Evolutionary conservation across 2,797 vertebrate species (phyloP), one percentile per base, ranked within the genome.

Genomic region (Furcifer pardalis): DNA sequence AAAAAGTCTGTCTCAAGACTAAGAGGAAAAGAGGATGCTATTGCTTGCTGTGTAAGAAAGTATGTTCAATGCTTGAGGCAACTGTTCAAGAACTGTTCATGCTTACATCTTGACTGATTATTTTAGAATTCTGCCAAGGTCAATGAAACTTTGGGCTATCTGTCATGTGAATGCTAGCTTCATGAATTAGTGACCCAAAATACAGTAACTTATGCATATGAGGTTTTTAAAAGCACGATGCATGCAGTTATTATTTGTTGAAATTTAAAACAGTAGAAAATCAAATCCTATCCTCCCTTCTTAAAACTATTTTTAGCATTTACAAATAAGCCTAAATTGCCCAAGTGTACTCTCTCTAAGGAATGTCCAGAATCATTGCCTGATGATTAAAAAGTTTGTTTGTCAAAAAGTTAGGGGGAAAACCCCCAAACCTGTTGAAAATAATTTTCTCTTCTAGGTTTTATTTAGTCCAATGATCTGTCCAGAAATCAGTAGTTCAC

Each of bases 21-120:
- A 77, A 81, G 76, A 73, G 52, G 49, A 60, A 56, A 63, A 69
- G 42, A 77, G 52, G 49, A 84, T 52, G 73, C 74, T 46, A 9
- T 77, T 71, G 40, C 74, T 68, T 59, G 37, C 73, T 85, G 32
- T 68, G 75, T 49, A 59, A 62, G 35, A 82, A 82, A 84, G 63
- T 77, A 69, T 77, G 82, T 37, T 81, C 74, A 81, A 40, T 81
- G 63, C 79, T 49, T 37, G n/a, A 77, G 49, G 79, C 79, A 81
- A 71, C 81, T 86, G 84, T 77, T 71, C 65, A n/a, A 81, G 84
- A 86, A 81, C 78, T 81, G 77, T 81, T 81, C 73, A 86, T 81
- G 40, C 63, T 86, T 81, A 86, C 73, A 37, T 77, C 74, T 75
- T 85, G 72, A 69, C 72, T 86, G 79, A 86, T 62, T 81, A 68